Evolutionary conservation across 1,140 invertebrate species (phyloP), one percentile per base, ranked within the genome.

Genomic region (Calycopis cecrops): DNA sequence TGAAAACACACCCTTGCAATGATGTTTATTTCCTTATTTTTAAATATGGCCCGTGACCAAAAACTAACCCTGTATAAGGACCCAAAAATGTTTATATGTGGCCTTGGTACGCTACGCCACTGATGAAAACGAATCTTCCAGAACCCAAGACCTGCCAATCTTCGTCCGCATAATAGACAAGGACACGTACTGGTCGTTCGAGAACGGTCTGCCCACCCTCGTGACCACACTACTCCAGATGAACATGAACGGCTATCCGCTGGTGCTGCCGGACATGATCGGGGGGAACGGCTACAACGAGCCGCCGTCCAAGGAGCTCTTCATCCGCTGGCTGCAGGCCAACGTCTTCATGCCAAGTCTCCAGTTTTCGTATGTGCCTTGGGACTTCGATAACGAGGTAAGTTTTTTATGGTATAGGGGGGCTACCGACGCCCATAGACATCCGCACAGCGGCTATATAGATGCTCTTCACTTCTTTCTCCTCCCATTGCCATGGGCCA

Each of bases 131-230:
- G n/a, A n/a, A n/a, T 38, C 18, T 16, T 18, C 34, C 75, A 88
- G 89, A 50, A 93, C 92, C 0, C 96, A 97, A 82, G 79, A 93
- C 35, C 73, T 93, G 14, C 92, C 93, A 0, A 90, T 96, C 35
- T 96, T 97, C 77, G 90, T 97, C 0, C 90, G 96, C 18, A 96
- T 98, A 92, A 89, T 97, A 8, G 96, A 98, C 81, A 97, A 93
- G 68, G 92, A 94, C 72, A 94, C 94, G 0, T 89, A 85, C 38
- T 98, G 96, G 95, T 91, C 89, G 8, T 91, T 91, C 71, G 89
- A 93, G 55, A 95, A 96, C 73, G 96, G 96, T 16, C 71, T 94
- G 0, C 85, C 91, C 0, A 94, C 95, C 0, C 72, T 98, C 1
- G 92, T 98, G 37, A 94, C 96, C 0, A 94, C 94, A 2, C 78